phyloP scores from a whole-genome alignment of 2,888 invertebrate species.

The Buathra laborator region DNA sequence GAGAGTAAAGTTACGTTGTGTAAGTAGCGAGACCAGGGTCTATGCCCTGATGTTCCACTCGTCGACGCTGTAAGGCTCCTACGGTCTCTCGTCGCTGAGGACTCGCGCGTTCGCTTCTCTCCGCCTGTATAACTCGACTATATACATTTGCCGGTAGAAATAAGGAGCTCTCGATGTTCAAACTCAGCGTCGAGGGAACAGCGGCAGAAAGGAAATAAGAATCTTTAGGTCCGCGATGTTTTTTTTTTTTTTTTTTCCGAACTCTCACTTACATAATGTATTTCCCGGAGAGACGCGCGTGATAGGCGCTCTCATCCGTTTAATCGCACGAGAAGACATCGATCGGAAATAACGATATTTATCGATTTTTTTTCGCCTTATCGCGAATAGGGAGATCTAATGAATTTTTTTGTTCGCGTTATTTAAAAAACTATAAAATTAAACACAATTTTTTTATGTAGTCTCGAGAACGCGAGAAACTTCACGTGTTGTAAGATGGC shows the following conservation, averaged over 20 bases:
- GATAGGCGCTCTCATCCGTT: conserved; percentile 1
- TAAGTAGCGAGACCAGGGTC: conserved; percentile 74
- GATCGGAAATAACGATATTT: not conserved
- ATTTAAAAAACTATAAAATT: not conserved
- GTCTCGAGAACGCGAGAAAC: not conserved
- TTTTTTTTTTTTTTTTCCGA: conserved; percentile 74
- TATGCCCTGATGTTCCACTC: conserved; percentile 80
- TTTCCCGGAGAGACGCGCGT: conserved; percentile 69
- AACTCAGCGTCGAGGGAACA: conserved; percentile 48
- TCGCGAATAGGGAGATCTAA: not conserved
- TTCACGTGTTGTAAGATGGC: not conserved
- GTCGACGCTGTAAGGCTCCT: conserved; percentile 50
- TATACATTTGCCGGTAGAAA: conserved; percentile 26
- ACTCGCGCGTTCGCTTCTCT: conserved; percentile 57
- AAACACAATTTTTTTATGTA: too few species aligned
- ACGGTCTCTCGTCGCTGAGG: conserved; percentile 35
- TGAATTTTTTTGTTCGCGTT: not conserved
- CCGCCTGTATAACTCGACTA: not conserved
- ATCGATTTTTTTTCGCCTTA: not conserved
- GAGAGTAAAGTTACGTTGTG: conserved; percentile 58
- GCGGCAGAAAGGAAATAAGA: conserved; percentile 53
- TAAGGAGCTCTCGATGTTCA: conserved; percentile 30
- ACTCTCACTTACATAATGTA: conserved; percentile 78
- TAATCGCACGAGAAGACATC: not conserved
- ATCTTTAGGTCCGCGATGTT: conserved; percentile 62